These are phyloP conservation scores for Taphrorychus bicolor DNA, from an alignment of 2,888 invertebrate genomes.

Conservation along the genomic window DNA sequence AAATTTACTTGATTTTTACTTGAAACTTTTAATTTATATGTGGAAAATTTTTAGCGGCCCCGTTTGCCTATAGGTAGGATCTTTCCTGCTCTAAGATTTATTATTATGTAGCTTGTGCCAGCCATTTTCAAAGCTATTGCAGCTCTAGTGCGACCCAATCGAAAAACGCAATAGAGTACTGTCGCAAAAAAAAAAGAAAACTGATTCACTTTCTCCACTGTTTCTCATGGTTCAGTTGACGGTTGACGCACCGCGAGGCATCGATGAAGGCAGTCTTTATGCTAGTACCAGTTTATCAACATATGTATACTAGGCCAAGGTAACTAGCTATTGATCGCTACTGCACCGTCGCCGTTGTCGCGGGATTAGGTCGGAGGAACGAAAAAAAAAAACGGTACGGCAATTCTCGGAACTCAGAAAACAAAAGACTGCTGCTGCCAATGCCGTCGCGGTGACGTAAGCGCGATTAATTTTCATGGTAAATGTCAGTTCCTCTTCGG, in stretches of 20 bases:
- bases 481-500: slow-evolving; percentile 38
- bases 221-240: too few relatives aligned
- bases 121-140: too few relatives aligned
- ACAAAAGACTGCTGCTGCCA: slow-evolving; percentile 31
- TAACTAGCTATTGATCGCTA: not conserved
- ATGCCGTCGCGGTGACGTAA: slow-evolving; percentile 36
- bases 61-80: too few relatives aligned
- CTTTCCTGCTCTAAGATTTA: too few relatives aligned
- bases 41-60: too few relatives aligned
- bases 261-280: not conserved
- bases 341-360: slow-evolving; percentile 2
- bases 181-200: too few relatives aligned
- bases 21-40: too few relatives aligned
- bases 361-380: slow-evolving; percentile 14
- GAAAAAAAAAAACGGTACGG: slow-evolving; percentile 22
- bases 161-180: too few relatives aligned
- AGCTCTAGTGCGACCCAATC: too few relatives aligned
- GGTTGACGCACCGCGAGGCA: not conserved
- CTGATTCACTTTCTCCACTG: too few relatives aligned
- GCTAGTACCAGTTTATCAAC: not conserved
- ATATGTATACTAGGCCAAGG: slow-evolving; percentile 4
- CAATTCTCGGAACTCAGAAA: slow-evolving; percentile 37
- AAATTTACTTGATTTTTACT: too few relatives aligned
- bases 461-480: slow-evolving; percentile 39
- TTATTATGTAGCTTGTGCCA: too few relatives aligned